Percentiles rank a stretch among this genome's conserved stretches.
phyloP scores from a whole-genome alignment of 1,140 invertebrate genomes.

The Drosophila subpulchrella region DNA sequence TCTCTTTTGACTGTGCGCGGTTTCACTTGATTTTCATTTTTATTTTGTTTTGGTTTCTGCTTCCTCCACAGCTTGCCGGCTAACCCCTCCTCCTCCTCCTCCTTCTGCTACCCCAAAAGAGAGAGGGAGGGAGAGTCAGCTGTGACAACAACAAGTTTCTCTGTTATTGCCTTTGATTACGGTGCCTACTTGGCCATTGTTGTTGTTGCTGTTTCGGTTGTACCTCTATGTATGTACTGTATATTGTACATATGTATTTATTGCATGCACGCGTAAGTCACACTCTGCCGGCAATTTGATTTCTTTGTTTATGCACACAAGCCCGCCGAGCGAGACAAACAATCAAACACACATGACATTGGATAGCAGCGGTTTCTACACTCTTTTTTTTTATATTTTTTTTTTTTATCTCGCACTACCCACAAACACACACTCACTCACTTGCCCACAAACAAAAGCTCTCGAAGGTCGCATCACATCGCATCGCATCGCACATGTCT shows the following conservation, averaged over 20 bases:
- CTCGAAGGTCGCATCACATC: conserved; percentile 51
- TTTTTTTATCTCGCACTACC: conserved; percentile 44
- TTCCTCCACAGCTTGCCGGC: conserved; percentile 53
- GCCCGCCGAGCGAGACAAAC: conserved; percentile 5
- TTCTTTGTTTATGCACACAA: conserved; percentile 53
- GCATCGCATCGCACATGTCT: conserved; percentile 32
- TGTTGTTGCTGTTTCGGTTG: conserved; percentile 24
- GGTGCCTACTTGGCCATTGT: conserved; percentile 51
- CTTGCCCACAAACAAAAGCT: conserved; percentile 47
- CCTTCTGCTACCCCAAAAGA: conserved; percentile 14
- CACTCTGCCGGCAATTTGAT: conserved; percentile 55
- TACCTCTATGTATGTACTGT: conserved; percentile 33
- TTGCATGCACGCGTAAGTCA: conserved; percentile 62
- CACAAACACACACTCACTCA: conserved; percentile 4
- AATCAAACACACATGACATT: conserved; percentile 31
- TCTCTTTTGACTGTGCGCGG: conserved; percentile 53
- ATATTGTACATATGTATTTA: conserved; percentile 34
- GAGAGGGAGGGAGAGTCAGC: conserved; percentile 52
- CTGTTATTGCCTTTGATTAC: conserved; percentile 63
- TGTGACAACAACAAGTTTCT: conserved; percentile 64
- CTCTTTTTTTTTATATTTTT: conserved; percentile 6
- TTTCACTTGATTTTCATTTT: conserved; percentile 58
- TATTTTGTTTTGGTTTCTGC: conserved; percentile 61
- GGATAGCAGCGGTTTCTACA: conserved; percentile 37
- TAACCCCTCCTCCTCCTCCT: conserved; percentile 30